Base-by-base conservation (phyloP, 1,140 invertebrate species). In the Dinoponera quadriceps region DNA sequence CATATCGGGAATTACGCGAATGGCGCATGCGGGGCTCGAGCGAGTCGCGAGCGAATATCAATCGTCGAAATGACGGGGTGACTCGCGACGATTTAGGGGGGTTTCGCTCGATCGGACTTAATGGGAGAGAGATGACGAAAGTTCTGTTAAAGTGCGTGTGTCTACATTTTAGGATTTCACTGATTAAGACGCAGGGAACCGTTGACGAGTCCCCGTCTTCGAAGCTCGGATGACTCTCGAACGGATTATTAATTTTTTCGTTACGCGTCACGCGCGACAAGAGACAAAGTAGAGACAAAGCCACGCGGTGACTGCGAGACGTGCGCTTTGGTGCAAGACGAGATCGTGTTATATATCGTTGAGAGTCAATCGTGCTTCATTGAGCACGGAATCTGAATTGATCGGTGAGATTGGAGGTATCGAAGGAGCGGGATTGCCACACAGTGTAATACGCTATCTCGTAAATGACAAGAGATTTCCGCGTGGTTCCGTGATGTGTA, bases 321-420 rank as follows among this genome's bases (percentile, higher is more conserved):
- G 13, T 14, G 33, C 9, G 20, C 49, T 54, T 33, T 55, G n/a
- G 54, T 9, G 27, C 27, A 14, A 69, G 51, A 78, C 51, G 22
- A 69, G 38, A 71, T 22, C 22, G 25, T 29, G 7, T 9, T 69
- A 18, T 69, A 18, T 14, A 69, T 48, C 22, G 51, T 14, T 5
- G 22, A 48, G 65, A 69, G 62, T 71, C 54, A 71, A 69, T 71
- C 54, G 38, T 59, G 65, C 38, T 59, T 80, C 75, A 59, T 71
- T 25, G 54, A 71, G 51, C 51, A 71, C 25, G 75, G 25, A 80
- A 80, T 69, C 14, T 54, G 29, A 77, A 77, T 66, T 38, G 49
- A 78, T 78, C 20, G 62, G 29, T 18, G 33, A 69, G 33, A 48
- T 69, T 48, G 5, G 65, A 69, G n/a, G 22, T 69, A 44, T 78